Base-by-base conservation (phyloP, 2,113 vertebrate genomes). In the Syngnathoides biaculeatus region DNA sequence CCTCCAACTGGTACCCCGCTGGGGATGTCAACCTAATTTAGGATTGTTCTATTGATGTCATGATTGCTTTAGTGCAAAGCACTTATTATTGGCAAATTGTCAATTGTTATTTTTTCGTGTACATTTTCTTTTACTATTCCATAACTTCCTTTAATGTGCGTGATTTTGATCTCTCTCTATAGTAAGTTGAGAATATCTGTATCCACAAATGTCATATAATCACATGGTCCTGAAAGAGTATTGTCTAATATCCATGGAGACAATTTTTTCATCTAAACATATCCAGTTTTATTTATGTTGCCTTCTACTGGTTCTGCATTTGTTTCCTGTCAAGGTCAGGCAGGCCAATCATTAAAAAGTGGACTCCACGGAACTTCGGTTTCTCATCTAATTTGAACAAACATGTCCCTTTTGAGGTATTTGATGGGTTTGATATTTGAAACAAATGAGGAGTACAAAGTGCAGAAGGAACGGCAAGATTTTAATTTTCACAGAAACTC, bases 361-460 rank as follows among this genome's bases (percentile, higher is more conserved):
- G 40, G 6, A 24, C 39, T 62, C 17, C 24, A 48, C 48, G 27
- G 15, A n/a, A 64, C 26, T 62, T 64, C n/a, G 24, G 19, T 50
- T 47, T 30, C 50, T 65, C 63, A 50, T 65, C 47, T 65, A 43
- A 62, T 62, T 62, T 62, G 60, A 62, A 24, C 39, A 43, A 62
- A 62, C 20, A 26, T 13, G 40, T 43, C 40, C 22, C 40, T 43
- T 52, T 62, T 62, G 60, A 43, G n/a, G 40, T 30, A 14, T 7
- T 61, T 42, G 42, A 4, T 60, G 9, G 7, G 58, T 48, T 48
- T 64, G 26, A 50, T 64, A 64, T 64, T 50, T 35, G 17, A 48
- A 64, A 48, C 43, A 48, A 65, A 65, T 11, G 12, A 38, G 26
- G 22, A 64, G 63, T 48, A 19, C 63, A 65, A 65, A 48, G 45